Conservation (phyloP, 2,888 invertebrate genomes). For the Trachelus tabidus region DNA sequence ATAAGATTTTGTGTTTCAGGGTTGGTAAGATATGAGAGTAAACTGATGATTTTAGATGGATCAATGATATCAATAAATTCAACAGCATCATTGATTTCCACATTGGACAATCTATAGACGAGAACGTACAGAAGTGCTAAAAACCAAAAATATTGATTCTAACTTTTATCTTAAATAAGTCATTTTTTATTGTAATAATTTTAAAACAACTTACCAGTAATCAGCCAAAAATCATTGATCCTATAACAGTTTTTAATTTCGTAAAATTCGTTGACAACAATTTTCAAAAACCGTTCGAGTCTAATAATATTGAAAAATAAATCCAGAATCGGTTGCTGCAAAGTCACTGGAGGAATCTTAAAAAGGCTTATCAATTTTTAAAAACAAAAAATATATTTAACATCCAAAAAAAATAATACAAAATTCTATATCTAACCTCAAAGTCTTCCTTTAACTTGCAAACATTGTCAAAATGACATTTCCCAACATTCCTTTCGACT, state of each 20-base stretch:
- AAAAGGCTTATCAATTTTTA: neutral
- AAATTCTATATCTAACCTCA: neutral
- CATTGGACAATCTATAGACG: slow-evolving; percentile 20
- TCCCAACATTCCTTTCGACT: neutral
- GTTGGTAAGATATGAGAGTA: slow-evolving; percentile 29
- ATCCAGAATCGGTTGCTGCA: slow-evolving; percentile 5
- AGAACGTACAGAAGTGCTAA: slow-evolving; percentile 33
- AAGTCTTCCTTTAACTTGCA: neutral
- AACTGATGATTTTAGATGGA: slow-evolving; percentile 16
- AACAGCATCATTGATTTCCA: slow-evolving; percentile 22
- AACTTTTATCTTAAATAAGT: neutral
- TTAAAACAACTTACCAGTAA: neutral
- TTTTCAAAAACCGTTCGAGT: slow-evolving; percentile 22
- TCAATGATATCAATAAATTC: slow-evolving; percentile 29
- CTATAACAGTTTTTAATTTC: slow-evolving; percentile 13
- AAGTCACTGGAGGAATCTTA: neutral
- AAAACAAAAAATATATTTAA: neutral
- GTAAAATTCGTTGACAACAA: slow-evolving; percentile 24
- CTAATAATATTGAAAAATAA: slow-evolving; percentile 34
- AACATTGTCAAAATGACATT: neutral
- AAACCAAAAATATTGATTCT: neutral
- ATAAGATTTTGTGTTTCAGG: slow-evolving; percentile 17
- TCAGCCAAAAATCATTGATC: slow-evolving; percentile 1
- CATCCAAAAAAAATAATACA: neutral
- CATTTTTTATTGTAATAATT: neutral